Base-by-base conservation (phyloP, 2,797 vertebrate genomes). In the Acomys russatus region DNA sequence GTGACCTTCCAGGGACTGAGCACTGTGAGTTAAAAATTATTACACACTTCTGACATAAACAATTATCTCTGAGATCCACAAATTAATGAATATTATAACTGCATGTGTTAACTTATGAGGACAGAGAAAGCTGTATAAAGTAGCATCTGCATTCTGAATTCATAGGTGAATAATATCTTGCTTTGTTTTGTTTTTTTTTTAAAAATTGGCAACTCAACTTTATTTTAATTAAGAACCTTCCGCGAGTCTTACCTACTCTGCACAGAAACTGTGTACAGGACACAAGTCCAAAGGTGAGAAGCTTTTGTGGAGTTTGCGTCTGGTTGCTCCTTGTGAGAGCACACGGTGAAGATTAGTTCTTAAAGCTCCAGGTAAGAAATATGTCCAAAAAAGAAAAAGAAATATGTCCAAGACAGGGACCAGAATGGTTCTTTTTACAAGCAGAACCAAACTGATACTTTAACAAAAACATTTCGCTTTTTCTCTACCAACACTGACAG, bases 251-350 rank as follows among this genome's bases (percentile, higher is more conserved):
- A 74, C 35, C 76, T 35, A 84, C 68, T 61, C 51, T 54, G 12
- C 10, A 44, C 8, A 80, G 63, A 59, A 56, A 38, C 51, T 56
- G n/a, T 23, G 9, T 38, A 28, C 11, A 70, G n/a, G 30, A 18
- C 51, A 44, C 18, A 78, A 68, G 76, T 96, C 84, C 96, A 96
- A 97, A 97, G 95, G 83, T 87, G 35, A 77, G 35, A 80, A 66
- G n/a, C 10, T 83, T 44, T 44, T 88, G 82, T 80, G 84, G 92
- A 92, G 63, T 73, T 90, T 59, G 54, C 90, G 23, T 63, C 73
- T 64, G 73, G 95, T 88, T 95, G 91, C 33, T 92, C 74, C 54
- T 95, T 89, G 76, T 92, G 49, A 91, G 70, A 96, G 84, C 23
- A 84, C 54, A 87, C 11, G 76, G 9, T 61, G 61, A 92, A 94